phyloP scores from a whole-genome alignment of 1,140 invertebrate species.

The Aphelenchoides avenae region DNA sequence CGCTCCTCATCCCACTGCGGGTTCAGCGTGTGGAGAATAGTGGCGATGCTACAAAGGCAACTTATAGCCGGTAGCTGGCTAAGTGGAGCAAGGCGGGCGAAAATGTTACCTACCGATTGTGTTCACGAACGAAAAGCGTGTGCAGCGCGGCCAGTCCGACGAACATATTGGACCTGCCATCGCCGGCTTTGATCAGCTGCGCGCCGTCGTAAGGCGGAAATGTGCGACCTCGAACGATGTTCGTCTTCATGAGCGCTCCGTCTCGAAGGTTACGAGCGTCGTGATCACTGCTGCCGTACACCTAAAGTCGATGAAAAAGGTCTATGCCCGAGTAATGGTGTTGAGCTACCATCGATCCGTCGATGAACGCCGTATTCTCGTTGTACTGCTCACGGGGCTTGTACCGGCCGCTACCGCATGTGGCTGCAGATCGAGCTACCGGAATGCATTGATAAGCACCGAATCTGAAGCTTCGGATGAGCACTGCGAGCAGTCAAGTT shows the following conservation, averaged over 20 bases:
- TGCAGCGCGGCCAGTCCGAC: background rate
- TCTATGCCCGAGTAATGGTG: background rate
- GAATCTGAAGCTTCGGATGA: too few relatives aligned
- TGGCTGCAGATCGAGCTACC: too few relatives aligned
- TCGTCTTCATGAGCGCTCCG: background rate
- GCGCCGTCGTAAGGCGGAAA: background rate
- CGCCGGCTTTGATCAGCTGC: background rate
- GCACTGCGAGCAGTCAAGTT: too few relatives aligned
- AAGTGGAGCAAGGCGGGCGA: too few relatives aligned
- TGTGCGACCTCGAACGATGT: background rate
- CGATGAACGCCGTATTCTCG: background rate
- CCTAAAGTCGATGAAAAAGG: background rate
- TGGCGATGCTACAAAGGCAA: constrained; percentile 39
- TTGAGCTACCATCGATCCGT: background rate
- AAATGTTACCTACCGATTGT: too few relatives aligned
- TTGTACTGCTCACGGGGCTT: background rate
- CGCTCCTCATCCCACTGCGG: constrained; percentile 36
- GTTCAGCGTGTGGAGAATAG: constrained; percentile 21
- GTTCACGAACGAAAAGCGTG: background rate
- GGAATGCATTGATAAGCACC: too few relatives aligned
- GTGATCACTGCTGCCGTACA: background rate
- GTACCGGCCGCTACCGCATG: too few relatives aligned
- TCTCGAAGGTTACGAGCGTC: background rate
- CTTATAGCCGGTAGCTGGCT: too few relatives aligned
- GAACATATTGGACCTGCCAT: background rate